These are phyloP conservation scores for Polyergus mexicanus DNA, from an alignment of 1,140 invertebrate genomes.

Conservation along the genomic window DNA sequence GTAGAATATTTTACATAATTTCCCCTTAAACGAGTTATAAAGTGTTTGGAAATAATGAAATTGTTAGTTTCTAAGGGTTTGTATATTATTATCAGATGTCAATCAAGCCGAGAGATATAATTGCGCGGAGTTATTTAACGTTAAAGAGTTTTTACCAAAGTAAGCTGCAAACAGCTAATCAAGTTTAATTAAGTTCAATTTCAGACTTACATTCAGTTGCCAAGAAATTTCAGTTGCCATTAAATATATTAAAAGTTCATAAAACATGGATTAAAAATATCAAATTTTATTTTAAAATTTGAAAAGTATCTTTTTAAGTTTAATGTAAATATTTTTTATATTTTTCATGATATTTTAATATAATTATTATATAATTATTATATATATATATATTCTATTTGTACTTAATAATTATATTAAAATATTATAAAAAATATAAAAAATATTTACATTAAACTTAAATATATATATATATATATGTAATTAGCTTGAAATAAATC, in stretches of 20 bases:
- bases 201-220: not conserved
- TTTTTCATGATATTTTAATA: not conserved
- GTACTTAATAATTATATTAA: no score
- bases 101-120: conserved; percentile 52
- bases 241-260: conserved; percentile 30
- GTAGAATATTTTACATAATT: conserved; percentile 59
- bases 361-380: not conserved
- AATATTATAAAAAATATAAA: no score
- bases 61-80: conserved; percentile 53
- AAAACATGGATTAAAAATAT: not conserved
- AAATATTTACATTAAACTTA: no score
- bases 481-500: not conserved
- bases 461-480: no score
- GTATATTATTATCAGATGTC: conserved; percentile 57
- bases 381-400: no score
- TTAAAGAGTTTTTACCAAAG: conserved; percentile 29
- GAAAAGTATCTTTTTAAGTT: not conserved
- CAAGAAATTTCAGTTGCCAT: no score
- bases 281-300: not conserved
- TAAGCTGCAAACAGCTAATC: conserved; percentile 1
- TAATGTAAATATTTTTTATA: not conserved
- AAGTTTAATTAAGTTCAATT: conserved; percentile 44
- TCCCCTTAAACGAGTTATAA: conserved; percentile 55
- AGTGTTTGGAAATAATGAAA: conserved; percentile 59
- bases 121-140: conserved; percentile 46